Conservation (phyloP, 1,140 invertebrate genomes). For the Oncopodura yosiiana region DNA sequence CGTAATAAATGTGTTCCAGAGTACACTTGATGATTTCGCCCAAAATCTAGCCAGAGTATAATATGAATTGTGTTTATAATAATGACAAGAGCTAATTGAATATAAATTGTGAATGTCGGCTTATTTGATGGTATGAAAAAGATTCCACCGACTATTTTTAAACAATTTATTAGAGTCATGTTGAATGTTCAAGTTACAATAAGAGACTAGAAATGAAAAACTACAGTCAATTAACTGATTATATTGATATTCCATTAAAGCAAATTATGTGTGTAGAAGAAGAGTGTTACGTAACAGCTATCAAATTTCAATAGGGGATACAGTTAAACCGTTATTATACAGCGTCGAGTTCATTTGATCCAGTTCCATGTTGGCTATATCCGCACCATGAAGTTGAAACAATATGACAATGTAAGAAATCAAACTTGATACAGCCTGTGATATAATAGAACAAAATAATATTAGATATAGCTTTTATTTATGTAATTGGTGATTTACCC, state of each 20-base stretch:
- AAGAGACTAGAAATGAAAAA: too few species aligned
- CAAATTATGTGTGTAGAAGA: too few species aligned
- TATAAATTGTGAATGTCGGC: not conserved
- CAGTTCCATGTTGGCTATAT: not conserved
- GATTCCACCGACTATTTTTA: too few species aligned
- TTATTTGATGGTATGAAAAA: not conserved
- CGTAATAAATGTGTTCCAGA: not conserved
- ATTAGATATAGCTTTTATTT: not conserved
- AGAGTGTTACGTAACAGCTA: too few species aligned
- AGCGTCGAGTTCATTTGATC: too few species aligned
- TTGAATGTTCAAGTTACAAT: too few species aligned
- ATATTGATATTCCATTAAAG: too few species aligned
- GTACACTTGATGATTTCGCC: not conserved
- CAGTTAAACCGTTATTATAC: too few species aligned
- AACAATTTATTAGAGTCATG: too few species aligned
- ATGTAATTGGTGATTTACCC: slow-evolving; percentile 2
- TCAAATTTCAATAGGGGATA: too few species aligned
- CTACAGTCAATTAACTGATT: too few species aligned
- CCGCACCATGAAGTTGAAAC: slow-evolving; percentile 15
- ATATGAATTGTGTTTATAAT: not conserved
- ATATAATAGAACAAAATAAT: slow-evolving; percentile 3
- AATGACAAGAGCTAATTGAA: too few species aligned
- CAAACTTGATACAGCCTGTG: slow-evolving; percentile 18
- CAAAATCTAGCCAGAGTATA: slow-evolving; percentile 2
- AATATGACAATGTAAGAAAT: slow-evolving; percentile 28